Conservation (phyloP, 2,113 vertebrate species). For the Artemisiospiza belli region DNA sequence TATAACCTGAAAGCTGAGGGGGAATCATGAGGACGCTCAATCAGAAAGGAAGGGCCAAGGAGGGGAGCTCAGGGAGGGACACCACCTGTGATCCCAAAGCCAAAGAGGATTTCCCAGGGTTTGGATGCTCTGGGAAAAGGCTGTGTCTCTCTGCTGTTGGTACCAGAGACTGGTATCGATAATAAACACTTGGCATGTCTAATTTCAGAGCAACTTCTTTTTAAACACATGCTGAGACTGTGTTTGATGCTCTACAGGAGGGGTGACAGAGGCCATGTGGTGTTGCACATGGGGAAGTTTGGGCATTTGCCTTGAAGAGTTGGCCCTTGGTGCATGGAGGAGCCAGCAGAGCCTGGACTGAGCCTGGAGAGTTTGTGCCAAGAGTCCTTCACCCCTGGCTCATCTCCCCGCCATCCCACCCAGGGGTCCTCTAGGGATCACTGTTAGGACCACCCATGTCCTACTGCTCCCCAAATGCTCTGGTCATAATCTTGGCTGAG, state of each 20-base stretch:
- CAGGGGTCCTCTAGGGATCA: background rate
- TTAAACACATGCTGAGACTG: background rate
- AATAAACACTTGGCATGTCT: background rate
- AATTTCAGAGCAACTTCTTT: background rate
- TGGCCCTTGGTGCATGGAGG: background rate
- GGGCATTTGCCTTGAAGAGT: background rate
- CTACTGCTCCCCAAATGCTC: background rate
- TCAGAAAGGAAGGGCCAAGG: background rate
- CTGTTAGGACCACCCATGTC: background rate
- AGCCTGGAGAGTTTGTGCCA: background rate
- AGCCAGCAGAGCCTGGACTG: background rate
- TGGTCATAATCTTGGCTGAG: background rate
- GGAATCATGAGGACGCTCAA: accelerated
- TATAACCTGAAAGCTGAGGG: background rate
- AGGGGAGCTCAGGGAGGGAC: background rate
- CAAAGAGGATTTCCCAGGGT: background rate
- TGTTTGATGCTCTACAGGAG: background rate
- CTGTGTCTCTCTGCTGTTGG: background rate
- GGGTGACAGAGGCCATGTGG: background rate
- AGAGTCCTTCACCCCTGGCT: background rate
- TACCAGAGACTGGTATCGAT: accelerated
- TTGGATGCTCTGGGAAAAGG: background rate
- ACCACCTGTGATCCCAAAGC: background rate
- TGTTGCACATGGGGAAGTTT: background rate
- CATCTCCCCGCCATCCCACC: background rate